These are phyloP conservation scores for Leucophenga maculata DNA, from an alignment of 2,888 invertebrate genomes.

Conservation along the genomic window DNA sequence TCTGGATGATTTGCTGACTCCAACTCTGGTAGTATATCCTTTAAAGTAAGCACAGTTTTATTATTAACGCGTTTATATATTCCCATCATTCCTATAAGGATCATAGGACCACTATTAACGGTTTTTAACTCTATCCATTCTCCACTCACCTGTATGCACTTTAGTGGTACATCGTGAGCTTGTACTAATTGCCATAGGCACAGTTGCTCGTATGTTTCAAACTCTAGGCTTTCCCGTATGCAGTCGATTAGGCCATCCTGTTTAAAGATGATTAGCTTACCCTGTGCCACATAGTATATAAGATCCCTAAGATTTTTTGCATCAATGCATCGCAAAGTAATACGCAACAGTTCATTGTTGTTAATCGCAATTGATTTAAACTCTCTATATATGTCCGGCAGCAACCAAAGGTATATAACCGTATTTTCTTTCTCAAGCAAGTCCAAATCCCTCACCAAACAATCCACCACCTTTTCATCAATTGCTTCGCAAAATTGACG, in stretches of 20 bases:
- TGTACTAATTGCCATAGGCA: constrained; percentile 97
- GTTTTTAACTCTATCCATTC: not conserved
- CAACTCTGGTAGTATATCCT: constrained; percentile 79
- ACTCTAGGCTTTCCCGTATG: constrained; percentile 87
- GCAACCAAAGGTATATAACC: constrained; percentile 89
- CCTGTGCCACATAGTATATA: constrained; percentile 91
- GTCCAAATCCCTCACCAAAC: constrained; percentile 82
- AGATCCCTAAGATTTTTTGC: constrained; percentile 91
- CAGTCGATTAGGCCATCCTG: constrained; percentile 81
- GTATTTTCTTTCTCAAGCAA: constrained; percentile 92
- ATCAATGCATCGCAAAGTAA: constrained; percentile 93
- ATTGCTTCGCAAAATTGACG: constrained; percentile 88
- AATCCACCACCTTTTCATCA: constrained; percentile 75
- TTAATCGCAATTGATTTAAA: constrained; percentile 91
- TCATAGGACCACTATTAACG: no score
- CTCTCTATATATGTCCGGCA: constrained; percentile 93
- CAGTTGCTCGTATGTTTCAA: constrained; percentile 98
- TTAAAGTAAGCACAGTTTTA: constrained; percentile 14
- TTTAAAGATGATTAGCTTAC: constrained; percentile 87
- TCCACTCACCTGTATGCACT: constrained; percentile 77
- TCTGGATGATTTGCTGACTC: constrained; percentile 91
- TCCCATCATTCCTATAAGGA: no score
- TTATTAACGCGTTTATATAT: no score
- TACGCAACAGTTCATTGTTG: constrained; percentile 88
- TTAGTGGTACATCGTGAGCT: constrained; percentile 95